Percentiles rank a stretch among this genome's conserved stretches.
phyloP scores from a whole-genome alignment of 2,888 invertebrate species.

The Cheilosia soror region DNA sequence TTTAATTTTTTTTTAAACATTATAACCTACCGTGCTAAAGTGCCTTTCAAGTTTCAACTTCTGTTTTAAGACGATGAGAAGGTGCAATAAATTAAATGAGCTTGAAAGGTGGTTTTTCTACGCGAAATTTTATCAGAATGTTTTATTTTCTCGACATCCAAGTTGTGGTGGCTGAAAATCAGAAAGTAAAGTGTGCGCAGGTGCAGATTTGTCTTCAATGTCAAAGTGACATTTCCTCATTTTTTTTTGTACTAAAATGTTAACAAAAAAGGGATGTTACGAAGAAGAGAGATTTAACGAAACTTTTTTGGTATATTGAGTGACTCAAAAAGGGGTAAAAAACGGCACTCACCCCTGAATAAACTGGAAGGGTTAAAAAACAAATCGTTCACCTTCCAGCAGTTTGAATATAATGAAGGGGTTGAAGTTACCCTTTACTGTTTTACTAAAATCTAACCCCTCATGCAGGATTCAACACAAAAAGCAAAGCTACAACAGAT shows the following conservation, averaged over 20 bases:
- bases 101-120: slow-evolving; percentile 11
- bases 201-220: slow-evolving; percentile 44
- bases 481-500: too few relatives aligned
- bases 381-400: not conserved
- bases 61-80: slow-evolving; percentile 42
- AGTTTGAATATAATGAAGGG: not conserved
- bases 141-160: slow-evolving; percentile 44
- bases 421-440: slow-evolving; percentile 20
- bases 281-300: slow-evolving; percentile 37
- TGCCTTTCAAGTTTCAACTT: not conserved
- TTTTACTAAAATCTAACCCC: not conserved
- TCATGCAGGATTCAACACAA: not conserved
- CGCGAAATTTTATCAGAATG: slow-evolving; percentile 48
- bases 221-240: slow-evolving; percentile 46
- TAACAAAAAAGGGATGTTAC: too few relatives aligned
- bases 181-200: slow-evolving; percentile 48
- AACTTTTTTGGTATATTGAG: not conserved
- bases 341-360: not conserved
- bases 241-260: slow-evolving; percentile 1
- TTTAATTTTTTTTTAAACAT: slow-evolving; percentile 52
- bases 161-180: slow-evolving; percentile 14
- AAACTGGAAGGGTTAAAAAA: slow-evolving; percentile 12
- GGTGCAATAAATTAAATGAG: slow-evolving; percentile 69
- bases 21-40: not conserved
- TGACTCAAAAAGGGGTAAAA: slow-evolving; percentile 31